Conservation (phyloP, 1,140 invertebrate genomes). For the Lethrus apterus region DNA sequence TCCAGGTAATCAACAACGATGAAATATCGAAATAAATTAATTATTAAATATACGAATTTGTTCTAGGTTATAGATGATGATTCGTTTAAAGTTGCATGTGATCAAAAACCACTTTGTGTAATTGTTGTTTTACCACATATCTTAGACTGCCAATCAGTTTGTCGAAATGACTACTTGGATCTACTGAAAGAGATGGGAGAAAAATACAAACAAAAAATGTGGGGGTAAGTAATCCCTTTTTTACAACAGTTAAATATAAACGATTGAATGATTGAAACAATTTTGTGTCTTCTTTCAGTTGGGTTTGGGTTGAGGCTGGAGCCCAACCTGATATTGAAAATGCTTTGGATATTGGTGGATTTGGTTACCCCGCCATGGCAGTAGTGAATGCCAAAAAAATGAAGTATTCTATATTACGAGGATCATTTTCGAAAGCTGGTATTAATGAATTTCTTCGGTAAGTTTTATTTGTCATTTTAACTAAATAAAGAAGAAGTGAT, state of each 20-base stretch:
- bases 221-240: conserved; percentile 89
- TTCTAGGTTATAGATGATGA: conserved; percentile 48
- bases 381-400: conserved; percentile 95
- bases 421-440: conserved; percentile 90
- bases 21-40: background rate
- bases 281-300: conserved; percentile 50
- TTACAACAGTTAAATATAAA: too few species aligned
- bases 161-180: conserved; percentile 83
- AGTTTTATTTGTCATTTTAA: too few species aligned
- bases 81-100: conserved; percentile 67
- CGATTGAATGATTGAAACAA: too few species aligned
- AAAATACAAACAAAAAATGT: conserved; percentile 92
- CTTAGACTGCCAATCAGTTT: conserved; percentile 92
- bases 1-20: conserved; percentile 50
- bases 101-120: conserved; percentile 84
- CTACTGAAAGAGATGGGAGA: conserved; percentile 73
- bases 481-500: too few species aligned
- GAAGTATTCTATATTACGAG: conserved; percentile 90
- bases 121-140: conserved; percentile 94
- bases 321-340: conserved; percentile 79
- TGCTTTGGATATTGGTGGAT: conserved; percentile 87
- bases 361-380: conserved; percentile 89
- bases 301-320: conserved; percentile 91
- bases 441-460: conserved; percentile 50
- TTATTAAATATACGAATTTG: conserved; percentile 20